Base-by-base conservation (phyloP, 2,113 vertebrate species). In the Scatophagus argus region DNA sequence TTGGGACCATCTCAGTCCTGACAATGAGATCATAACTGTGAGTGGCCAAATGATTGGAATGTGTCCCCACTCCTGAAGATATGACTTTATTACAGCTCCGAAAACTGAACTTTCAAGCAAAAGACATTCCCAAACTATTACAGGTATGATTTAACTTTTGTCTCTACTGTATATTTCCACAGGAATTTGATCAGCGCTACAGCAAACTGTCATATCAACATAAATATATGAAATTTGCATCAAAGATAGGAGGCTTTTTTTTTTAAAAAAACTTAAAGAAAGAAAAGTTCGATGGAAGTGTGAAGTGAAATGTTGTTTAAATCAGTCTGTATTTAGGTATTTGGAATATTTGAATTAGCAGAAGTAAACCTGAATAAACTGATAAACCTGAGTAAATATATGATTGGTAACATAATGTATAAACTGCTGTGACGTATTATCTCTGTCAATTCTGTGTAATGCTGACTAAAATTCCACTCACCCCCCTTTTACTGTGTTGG, bases 141-240 rank as follows among this genome's bases (percentile, higher is more conserved):
- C 19, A 32, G 43, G 13, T 17, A 2, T 19, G 34, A n/a, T 8
- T 32, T 55, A 2, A 16, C 36, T 39, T 52, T 27, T 52, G 51
- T 29, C 1, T 51, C 47, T 13, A 1, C 1, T 51, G n/a, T 13
- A 1, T 21, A 36, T 66, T 66, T 76, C 27, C 46, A 55, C 44
- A 54, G 13, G 23, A 23, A 44, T 60, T 65, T 27, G 13, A n/a
- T 47, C 46, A 47, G 8, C 4, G 19, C 19, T 21, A 19, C 17
- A 21, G 19, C n/a, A 51, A 5, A 5, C 47, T 25, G n/a, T 51
- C 9, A 2, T 25, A 6, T 51, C 47, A 51, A 51, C 47, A 23
- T 25, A n/a, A n/a, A n/a, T n/a, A n/a, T n/a, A n/a, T n/a, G 63
- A 23, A 62, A 36, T 71, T 21, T 29, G 25, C 55, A 29, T 71